A percentile compares a stretch with the other conserved stretches of the same genome.
These are phyloP conservation scores for Octodonta nipae DNA, from an alignment of 2,888 invertebrate genomes.

Conservation along the genomic window DNA sequence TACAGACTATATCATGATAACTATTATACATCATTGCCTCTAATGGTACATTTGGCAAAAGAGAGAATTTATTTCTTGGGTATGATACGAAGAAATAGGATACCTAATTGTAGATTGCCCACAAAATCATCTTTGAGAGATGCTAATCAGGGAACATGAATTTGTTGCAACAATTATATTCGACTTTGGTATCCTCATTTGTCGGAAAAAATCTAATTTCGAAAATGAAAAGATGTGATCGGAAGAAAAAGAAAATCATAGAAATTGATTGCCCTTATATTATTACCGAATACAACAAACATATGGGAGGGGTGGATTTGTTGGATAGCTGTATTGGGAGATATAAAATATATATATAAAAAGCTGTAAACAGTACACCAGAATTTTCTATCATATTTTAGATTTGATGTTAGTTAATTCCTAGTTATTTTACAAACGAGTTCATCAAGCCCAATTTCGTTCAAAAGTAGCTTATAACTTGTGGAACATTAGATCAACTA, in stretches of 20 bases:
- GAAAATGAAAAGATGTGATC: too few relatives aligned
- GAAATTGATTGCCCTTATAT: constrained; percentile 4
- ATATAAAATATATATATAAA: constrained; percentile 4
- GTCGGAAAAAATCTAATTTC: too few relatives aligned
- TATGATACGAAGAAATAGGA: too few relatives aligned
- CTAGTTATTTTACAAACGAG: not conserved
- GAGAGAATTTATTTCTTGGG: too few relatives aligned
- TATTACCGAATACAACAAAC: constrained; percentile 3
- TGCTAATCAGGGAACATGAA: too few relatives aligned
- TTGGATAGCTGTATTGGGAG: constrained; percentile 3
- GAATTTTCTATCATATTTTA: constrained; percentile 3
- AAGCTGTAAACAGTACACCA: constrained; percentile 2
- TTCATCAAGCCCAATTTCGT: not conserved
- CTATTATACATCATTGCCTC: too few relatives aligned
- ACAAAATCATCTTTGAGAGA: not conserved
- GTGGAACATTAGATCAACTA: too few relatives aligned
- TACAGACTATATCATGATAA: not conserved
- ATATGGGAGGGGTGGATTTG: too few relatives aligned
- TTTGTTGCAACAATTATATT: constrained; percentile 2
- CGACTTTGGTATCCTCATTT: constrained; percentile 7
- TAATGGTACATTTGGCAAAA: too few relatives aligned
- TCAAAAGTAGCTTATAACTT: too few relatives aligned
- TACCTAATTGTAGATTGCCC: not conserved
- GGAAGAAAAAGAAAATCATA: too few relatives aligned
- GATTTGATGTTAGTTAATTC: not conserved